A percentile compares a stretch with the other conserved stretches of the same genome.
These are phyloP conservation scores for Galaxea fascicularis DNA, from an alignment of 92 coral and sea anemone species.

Conservation along the genomic window DNA sequence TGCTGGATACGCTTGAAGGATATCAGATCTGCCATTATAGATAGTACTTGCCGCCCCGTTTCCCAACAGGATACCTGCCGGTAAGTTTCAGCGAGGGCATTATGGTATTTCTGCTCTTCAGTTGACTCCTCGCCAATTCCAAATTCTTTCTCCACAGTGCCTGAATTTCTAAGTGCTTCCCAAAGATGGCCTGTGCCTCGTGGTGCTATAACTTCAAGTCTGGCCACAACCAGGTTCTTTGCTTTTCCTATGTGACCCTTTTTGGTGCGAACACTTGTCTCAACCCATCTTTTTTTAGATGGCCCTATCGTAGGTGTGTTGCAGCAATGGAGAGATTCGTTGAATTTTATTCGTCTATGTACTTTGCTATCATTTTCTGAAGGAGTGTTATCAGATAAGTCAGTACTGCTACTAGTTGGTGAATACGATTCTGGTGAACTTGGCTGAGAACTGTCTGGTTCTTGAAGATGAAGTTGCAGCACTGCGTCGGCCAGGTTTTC, in stretches of 20 bases:
- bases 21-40: conserved; percentile 13
- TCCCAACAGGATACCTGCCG: conserved; percentile 9
- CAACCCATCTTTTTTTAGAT: neutral
- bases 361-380: neutral
- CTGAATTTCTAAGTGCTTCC: conserved; percentile 6
- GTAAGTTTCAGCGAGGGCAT: conserved; percentile 2
- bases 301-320: neutral
- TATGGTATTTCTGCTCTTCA: conserved; percentile 18
- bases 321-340: neutral
- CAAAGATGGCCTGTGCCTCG: neutral
- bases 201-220: conserved; percentile 12
- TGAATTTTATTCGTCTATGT: neutral
- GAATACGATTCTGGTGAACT: neutral
- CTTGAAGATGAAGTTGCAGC: neutral
- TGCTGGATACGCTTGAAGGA: conserved; percentile 17
- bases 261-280: neutral
- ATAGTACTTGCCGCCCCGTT: conserved; percentile 19
- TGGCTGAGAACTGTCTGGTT: neutral
- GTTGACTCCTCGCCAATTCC: conserved; percentile 10
- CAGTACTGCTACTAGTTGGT: conserved; percentile 1
- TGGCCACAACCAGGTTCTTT: neutral
- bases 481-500: neutral
- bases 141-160: conserved; percentile 17
- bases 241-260: neutral
- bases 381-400: neutral